These are phyloP conservation scores for Sebastes paucispinis DNA, from an alignment of 2,797 vertebrate species.

Conservation along the genomic window DNA sequence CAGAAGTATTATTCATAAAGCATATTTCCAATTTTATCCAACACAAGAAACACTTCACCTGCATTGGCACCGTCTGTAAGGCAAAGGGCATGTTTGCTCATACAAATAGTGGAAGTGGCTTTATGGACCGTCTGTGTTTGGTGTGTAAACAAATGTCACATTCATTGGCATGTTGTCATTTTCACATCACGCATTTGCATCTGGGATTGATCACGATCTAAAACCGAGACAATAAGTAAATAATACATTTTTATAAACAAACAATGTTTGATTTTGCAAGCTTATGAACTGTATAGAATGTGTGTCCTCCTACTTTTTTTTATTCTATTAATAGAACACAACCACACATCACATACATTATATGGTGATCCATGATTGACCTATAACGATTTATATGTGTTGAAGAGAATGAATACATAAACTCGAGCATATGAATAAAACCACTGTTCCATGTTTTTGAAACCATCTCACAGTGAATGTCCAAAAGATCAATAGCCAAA, in stretches of 20 bases:
- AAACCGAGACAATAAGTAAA: not conserved
- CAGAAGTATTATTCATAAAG: not conserved
- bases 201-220: not conserved
- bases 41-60: slow-evolving; percentile 8
- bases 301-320: not conserved
- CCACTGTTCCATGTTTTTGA: not conserved
- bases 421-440: not conserved
- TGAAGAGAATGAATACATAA: not conserved
- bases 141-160: slow-evolving; percentile 75
- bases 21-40: not conserved
- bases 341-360: not conserved
- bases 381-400: not conserved
- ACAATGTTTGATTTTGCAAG: not conserved
- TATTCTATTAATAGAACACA: not conserved
- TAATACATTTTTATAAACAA: not conserved
- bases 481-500: not conserved
- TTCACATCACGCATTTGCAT: slow-evolving; percentile 32
- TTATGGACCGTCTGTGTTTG: slow-evolving; percentile 85
- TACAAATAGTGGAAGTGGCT: slow-evolving; percentile 82
- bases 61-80: slow-evolving; percentile 70
- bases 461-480: not conserved
- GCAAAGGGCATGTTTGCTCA: slow-evolving; percentile 84
- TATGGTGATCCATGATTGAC: not conserved
- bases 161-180: slow-evolving; percentile 63
- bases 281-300: not conserved